These are phyloP conservation scores for Meriones unguiculatus DNA, from an alignment of 2,113 vertebrate genomes.

Conservation along the genomic window DNA sequence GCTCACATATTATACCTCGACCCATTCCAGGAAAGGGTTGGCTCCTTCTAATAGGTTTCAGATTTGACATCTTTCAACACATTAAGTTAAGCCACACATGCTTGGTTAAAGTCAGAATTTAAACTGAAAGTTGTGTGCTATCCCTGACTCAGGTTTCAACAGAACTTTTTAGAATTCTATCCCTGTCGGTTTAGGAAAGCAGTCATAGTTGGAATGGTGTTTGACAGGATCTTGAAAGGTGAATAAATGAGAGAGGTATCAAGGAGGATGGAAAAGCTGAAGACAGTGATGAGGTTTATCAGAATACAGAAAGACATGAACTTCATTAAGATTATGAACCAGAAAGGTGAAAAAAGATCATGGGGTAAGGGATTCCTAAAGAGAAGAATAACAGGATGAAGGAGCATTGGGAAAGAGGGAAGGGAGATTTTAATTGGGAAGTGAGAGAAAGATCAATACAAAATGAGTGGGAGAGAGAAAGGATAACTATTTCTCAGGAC, in stretches of 20 bases:
- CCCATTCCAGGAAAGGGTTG: background rate
- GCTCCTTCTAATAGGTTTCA: background rate
- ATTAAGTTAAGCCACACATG: background rate
- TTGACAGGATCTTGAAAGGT: background rate
- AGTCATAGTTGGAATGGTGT: background rate
- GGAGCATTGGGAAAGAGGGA: background rate
- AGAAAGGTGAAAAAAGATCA: background rate
- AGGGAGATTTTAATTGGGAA: background rate
- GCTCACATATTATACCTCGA: background rate
- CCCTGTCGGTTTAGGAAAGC: background rate
- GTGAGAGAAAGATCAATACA: background rate
- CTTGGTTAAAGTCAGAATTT: background rate
- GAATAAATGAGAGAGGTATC: background rate
- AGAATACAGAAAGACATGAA: background rate
- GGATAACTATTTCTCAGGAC: background rate
- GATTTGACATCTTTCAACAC: background rate
- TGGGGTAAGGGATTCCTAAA: no score
- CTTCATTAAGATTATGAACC: background rate
- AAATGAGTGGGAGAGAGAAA: background rate
- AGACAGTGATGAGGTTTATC: background rate
- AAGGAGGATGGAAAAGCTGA: background rate
- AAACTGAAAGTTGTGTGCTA: background rate
- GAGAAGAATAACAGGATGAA: background rate
- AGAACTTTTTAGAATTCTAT: background rate
- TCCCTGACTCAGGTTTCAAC: background rate